These are phyloP conservation scores for Berghia stephanieae DNA, from an alignment of 1,140 invertebrate genomes.

Conservation along the genomic window DNA sequence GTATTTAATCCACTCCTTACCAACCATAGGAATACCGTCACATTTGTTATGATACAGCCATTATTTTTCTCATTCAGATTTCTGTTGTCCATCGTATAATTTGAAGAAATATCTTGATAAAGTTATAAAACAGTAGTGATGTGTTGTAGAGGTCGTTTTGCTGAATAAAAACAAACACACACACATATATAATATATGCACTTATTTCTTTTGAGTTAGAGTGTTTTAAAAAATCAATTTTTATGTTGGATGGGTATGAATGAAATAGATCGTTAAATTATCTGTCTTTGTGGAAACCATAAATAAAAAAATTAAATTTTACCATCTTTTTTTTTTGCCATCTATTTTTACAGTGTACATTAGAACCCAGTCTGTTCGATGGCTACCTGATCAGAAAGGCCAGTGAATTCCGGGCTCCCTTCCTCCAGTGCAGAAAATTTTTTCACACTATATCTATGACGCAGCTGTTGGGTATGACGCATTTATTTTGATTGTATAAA, in stretches of 20 bases:
- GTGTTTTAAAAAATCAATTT: too few relatives aligned
- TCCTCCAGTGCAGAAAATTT: conserved; percentile 64
- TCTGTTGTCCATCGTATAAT: too few relatives aligned
- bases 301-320: not conserved
- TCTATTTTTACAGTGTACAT: conserved; percentile 46
- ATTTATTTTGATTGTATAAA: not conserved
- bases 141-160: too few relatives aligned
- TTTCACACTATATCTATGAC: conserved; percentile 64
- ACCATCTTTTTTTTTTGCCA: not conserved
- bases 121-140: too few relatives aligned
- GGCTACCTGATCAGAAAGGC: conserved; percentile 55
- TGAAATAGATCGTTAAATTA: not conserved
- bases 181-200: too few relatives aligned
- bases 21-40: too few relatives aligned
- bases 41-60: too few relatives aligned
- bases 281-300: not conserved
- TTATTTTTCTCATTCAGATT: too few relatives aligned
- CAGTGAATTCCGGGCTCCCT: conserved; percentile 56
- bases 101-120: not conserved
- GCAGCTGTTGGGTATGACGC: conserved; percentile 54
- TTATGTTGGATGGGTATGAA: too few relatives aligned
- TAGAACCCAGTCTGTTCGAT: conserved; percentile 59
- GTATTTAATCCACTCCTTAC: too few relatives aligned
- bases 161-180: too few relatives aligned
- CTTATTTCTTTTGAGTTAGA: too few relatives aligned